Percentiles rank a stretch among this genome's conserved stretches.
These are phyloP conservation scores for Tillus elongatus DNA, from an alignment of 2,888 invertebrate genomes.

Conservation along the genomic window DNA sequence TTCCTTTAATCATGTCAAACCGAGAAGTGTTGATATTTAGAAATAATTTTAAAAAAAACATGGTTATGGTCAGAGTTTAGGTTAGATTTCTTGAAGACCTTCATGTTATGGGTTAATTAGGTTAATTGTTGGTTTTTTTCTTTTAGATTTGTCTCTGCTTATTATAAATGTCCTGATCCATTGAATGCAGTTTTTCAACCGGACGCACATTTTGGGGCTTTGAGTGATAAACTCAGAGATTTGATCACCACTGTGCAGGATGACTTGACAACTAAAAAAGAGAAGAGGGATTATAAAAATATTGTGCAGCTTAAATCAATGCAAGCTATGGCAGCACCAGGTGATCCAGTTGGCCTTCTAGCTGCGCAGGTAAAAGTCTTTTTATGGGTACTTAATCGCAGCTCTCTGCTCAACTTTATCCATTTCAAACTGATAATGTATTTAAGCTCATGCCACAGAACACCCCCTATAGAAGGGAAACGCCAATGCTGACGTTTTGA, in stretches of 20 bases:
- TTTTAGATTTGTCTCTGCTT: too few relatives aligned
- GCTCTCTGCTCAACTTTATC: not conserved
- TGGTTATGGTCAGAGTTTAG: too few relatives aligned
- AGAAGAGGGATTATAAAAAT: slow-evolving; percentile 17
- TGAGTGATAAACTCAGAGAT: slow-evolving; percentile 71
- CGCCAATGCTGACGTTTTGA: too few relatives aligned
- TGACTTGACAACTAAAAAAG: slow-evolving; percentile 34
- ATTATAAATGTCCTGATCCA: slow-evolving; percentile 81
- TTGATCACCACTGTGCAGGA: slow-evolving; percentile 53
- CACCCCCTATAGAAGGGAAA: too few relatives aligned
- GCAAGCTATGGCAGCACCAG: slow-evolving; percentile 72
- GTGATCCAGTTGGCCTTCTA: slow-evolving; percentile 91
- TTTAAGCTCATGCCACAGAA: too few relatives aligned
- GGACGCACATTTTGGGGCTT: slow-evolving; percentile 68
- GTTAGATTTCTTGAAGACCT: too few relatives aligned
- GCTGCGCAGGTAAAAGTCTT: slow-evolving; percentile 81
- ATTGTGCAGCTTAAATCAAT: slow-evolving; percentile 69
- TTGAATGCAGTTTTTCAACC: slow-evolving; percentile 59
- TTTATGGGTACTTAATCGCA: not conserved
- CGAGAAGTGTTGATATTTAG: too few relatives aligned
- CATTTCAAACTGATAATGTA: not conserved
- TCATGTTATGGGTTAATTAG: too few relatives aligned
- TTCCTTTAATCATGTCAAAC: too few relatives aligned
- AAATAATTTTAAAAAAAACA: too few relatives aligned
- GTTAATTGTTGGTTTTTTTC: too few relatives aligned